Conservation (phyloP, 1,140 invertebrate species). For the Conopomorpha cramerella region DNA sequence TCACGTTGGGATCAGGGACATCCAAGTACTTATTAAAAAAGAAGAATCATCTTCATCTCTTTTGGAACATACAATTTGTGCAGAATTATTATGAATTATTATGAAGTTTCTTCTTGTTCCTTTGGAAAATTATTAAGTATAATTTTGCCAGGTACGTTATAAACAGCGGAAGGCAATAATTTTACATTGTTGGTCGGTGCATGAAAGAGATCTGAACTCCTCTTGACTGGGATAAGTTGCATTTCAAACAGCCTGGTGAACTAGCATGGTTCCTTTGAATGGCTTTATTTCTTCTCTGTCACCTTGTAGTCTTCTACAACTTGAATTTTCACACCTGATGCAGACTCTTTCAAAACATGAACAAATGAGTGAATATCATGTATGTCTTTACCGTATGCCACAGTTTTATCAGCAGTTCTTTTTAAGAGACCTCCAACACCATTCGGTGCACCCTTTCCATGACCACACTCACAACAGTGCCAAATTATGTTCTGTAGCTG, state of each 20-base stretch:
- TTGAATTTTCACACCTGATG: not conserved
- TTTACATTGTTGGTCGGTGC: too few relatives aligned
- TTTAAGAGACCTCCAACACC: conserved; percentile 42
- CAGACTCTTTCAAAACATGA: not conserved
- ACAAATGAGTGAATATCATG: conserved; percentile 3
- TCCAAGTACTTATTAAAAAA: too few relatives aligned
- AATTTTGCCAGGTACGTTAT: too few relatives aligned
- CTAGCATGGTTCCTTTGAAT: not conserved
- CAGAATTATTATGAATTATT: too few relatives aligned
- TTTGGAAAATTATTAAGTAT: too few relatives aligned
- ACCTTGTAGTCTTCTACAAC: not conserved
- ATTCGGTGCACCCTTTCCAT: conserved; percentile 49
- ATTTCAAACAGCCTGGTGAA: conserved; percentile 1
- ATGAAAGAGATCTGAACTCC: too few relatives aligned
- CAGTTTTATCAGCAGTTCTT: conserved; percentile 21
- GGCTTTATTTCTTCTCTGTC: conserved; percentile 8
- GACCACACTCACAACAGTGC: conserved; percentile 40
- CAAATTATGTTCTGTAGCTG: conserved; percentile 16
- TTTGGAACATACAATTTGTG: too few relatives aligned
- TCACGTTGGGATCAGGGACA: too few relatives aligned
- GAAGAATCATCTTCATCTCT: too few relatives aligned
- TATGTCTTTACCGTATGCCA: conserved; percentile 13
- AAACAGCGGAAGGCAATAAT: too few relatives aligned
- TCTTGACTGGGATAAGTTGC: too few relatives aligned
- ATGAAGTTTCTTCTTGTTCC: too few relatives aligned